Conservation (phyloP, 2,797 vertebrate species). For the Phoxinus dragarum region DNA sequence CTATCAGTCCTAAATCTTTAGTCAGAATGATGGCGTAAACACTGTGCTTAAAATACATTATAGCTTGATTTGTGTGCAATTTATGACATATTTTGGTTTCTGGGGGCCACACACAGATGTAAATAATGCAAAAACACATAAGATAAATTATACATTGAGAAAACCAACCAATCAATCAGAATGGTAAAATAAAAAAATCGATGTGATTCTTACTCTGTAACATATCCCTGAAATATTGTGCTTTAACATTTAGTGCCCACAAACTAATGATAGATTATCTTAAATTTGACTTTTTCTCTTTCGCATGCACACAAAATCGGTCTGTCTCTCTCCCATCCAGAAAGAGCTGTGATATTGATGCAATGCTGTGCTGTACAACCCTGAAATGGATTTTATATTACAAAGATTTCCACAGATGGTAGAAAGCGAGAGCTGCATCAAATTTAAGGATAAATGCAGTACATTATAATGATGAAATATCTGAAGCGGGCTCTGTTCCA, state of each 20-base stretch:
- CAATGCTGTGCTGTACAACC: slow-evolving; percentile 48
- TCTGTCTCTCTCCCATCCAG: not conserved
- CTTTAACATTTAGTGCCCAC: slow-evolving; percentile 1
- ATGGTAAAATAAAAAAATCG: not conserved
- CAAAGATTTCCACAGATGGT: slow-evolving; percentile 12
- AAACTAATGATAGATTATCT: slow-evolving; percentile 21
- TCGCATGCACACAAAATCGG: not conserved
- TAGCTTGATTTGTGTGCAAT: not conserved
- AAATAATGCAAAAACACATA: not conserved
- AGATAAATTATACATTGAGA: not conserved
- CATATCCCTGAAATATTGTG: slow-evolving; percentile 39
- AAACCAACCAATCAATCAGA: not conserved
- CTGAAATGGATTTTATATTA: slow-evolving; percentile 45
- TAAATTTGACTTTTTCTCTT: slow-evolving; percentile 1
- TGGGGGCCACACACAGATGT: not conserved
- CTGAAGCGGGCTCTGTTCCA: slow-evolving; percentile 6
- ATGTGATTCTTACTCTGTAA: slow-evolving; percentile 23
- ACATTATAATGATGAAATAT: slow-evolving; percentile 7
- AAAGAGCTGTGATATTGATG: slow-evolving; percentile 20
- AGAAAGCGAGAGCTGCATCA: slow-evolving; percentile 22
- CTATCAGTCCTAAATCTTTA: not conserved
- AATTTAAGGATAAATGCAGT: slow-evolving; percentile 15
- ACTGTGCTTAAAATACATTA: not conserved
- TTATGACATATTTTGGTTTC: not conserved
- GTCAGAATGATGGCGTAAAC: not conserved